phyloP scores from a whole-genome alignment of 2,888 invertebrate genomes.

The Stenoptilia bipunctidactyla region DNA sequence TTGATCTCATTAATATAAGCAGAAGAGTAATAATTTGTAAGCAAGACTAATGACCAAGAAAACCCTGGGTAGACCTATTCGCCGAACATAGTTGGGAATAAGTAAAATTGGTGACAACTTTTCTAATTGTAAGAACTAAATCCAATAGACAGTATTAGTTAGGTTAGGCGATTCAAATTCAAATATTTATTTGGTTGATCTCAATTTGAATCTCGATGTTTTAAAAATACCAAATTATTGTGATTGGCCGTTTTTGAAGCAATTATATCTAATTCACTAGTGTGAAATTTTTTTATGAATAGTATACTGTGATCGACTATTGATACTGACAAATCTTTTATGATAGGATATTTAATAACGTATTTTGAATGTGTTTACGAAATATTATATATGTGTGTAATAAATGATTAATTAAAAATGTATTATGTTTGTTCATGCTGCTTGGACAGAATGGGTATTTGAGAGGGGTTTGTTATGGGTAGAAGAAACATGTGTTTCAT shows the following conservation, averaged over 20 bases:
- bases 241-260: slow-evolving; percentile 21
- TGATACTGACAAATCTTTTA: slow-evolving; percentile 49
- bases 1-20: slow-evolving; percentile 31
- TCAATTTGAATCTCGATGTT: slow-evolving; percentile 14
- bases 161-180: slow-evolving; percentile 17
- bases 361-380: slow-evolving; percentile 45
- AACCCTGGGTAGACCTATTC: neutral
- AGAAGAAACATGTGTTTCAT: slow-evolving; percentile 21
- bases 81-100: neutral
- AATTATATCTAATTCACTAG: slow-evolving; percentile 31
- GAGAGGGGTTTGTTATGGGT: slow-evolving; percentile 61
- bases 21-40: slow-evolving; percentile 17
- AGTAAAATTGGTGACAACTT: slow-evolving; percentile 1
- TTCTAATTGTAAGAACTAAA: neutral
- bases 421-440: slow-evolving; percentile 48
- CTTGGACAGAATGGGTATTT: slow-evolving; percentile 59
- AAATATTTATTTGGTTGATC: slow-evolving; percentile 18
- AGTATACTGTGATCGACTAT: slow-evolving; percentile 44
- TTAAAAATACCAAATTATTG: slow-evolving; percentile 18
- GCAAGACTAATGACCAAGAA: slow-evolving; percentile 30
- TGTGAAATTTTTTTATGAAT: slow-evolving; percentile 27
- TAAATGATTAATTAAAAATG: slow-evolving; percentile 27
- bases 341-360: slow-evolving; percentile 34
- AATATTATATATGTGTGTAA: slow-evolving; percentile 25
- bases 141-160: slow-evolving; percentile 8